Conservation (phyloP, 1,140 invertebrate species). For the Bilobella aurantiaca region DNA sequence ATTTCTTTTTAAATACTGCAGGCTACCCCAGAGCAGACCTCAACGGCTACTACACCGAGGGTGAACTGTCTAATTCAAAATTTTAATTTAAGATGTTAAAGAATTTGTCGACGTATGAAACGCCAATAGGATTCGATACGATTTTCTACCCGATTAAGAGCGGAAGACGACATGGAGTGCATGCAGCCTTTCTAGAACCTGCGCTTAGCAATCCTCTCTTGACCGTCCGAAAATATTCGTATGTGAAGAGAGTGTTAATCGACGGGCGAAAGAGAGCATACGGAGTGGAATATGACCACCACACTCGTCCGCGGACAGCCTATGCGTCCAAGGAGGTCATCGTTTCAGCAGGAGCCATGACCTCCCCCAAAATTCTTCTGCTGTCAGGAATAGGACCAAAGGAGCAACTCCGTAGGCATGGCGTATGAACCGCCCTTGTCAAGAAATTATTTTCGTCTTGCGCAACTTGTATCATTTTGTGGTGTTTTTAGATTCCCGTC, state of each 20-base stretch:
- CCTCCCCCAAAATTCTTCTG: conserved; percentile 10
- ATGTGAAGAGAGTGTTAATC: conserved; percentile 13
- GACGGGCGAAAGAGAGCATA: conserved; percentile 1
- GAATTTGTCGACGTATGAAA: too few relatives aligned
- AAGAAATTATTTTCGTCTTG: neutral
- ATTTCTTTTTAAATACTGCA: too few relatives aligned
- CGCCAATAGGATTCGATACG: conserved; percentile 20
- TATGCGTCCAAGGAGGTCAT: conserved; percentile 15
- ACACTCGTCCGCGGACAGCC: neutral
- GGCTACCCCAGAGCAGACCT: conserved; percentile 22
- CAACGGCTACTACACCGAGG: conserved; percentile 22
- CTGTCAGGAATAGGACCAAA: conserved; percentile 13
- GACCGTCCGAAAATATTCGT: conserved; percentile 5
- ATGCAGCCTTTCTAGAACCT: conserved; percentile 25
- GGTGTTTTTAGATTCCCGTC: neutral
- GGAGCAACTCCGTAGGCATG: conserved; percentile 16
- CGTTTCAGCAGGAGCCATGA: conserved; percentile 5
- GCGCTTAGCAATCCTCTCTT: neutral
- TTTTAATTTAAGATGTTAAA: too few relatives aligned
- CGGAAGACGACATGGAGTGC: conserved; percentile 13
- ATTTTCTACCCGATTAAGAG: conserved; percentile 18
- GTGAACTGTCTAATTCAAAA: too few relatives aligned
- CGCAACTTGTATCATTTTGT: neutral
- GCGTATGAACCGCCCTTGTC: neutral
- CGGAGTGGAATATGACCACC: conserved; percentile 9